Evolutionary conservation across 2,888 invertebrate species (phyloP).

Genomic region (Epirrita christyi): DNA sequence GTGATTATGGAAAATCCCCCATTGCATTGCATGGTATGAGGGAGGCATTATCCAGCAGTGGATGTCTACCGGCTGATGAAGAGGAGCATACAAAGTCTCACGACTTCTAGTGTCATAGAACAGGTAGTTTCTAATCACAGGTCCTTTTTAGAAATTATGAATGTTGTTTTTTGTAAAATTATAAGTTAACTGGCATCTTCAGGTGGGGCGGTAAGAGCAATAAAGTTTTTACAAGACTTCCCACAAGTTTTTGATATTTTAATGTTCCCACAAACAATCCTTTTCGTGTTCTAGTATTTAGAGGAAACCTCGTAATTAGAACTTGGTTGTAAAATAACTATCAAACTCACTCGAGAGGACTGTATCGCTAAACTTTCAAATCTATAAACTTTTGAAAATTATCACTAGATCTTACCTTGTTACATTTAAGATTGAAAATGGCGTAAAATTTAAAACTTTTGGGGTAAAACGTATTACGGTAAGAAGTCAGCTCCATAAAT

Average conservation of each 20-base stretch:
- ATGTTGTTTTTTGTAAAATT: background rate
- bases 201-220: slow-evolving; percentile 34
- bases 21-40: too few species aligned
- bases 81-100: too few species aligned
- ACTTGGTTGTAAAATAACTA: slow-evolving; percentile 80
- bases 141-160: too few species aligned
- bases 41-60: too few species aligned
- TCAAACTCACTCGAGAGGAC: slow-evolving; percentile 74
- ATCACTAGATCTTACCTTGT: slow-evolving; percentile 11
- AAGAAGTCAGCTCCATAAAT: slow-evolving; percentile 72
- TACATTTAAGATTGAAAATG: slow-evolving; percentile 41
- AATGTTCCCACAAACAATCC: slow-evolving; percentile 67
- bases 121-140: too few species aligned
- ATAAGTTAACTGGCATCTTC: background rate
- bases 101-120: too few species aligned
- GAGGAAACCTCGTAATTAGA: slow-evolving; percentile 80
- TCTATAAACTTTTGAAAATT: slow-evolving; percentile 25
- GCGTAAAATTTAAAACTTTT: slow-evolving; percentile 19
- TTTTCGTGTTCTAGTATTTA: slow-evolving; percentile 68
- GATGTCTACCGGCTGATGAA: too few species aligned
- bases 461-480: slow-evolving; percentile 41
- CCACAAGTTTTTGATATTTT: slow-evolving; percentile 47
- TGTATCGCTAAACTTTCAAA: slow-evolving; percentile 58
- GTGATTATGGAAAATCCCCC: too few species aligned
- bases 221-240: slow-evolving; percentile 67